Evolutionary conservation across 2,888 invertebrate species (phyloP), one percentile per base, ranked within the genome.

Genomic region (Malacosoma neustria): DNA sequence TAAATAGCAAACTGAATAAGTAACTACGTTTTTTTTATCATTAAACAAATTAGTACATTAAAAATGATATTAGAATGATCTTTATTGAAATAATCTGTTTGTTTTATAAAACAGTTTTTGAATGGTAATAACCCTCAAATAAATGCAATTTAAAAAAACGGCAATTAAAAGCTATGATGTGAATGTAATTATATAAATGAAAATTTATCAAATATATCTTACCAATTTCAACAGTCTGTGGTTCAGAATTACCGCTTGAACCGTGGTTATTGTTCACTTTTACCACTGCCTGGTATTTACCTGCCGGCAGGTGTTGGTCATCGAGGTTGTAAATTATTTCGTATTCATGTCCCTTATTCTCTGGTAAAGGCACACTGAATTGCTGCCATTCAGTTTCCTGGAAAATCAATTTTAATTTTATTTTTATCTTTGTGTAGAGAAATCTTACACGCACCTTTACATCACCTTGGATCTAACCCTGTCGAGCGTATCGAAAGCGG

Each of bases 261-360:
- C 60, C 67, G 43, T 75, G 64, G 1, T 52, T 50, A 42, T 84
- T 84, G 51, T 57, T 63, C 0, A 68, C 84, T 29, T 70, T 70
- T 9, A 81, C 59, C 1, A 58, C 37, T 0, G 62, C 77, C 9
- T 72, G 61, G 50, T 84, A 84, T 1, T 59, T 58, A 0, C 80
- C 81, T 0, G 59, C 45, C 0, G 49, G 48, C 0, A 79, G 13
- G 9, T 57, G 45, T 1, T 56, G 48, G 32, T 65, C 57, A 2
- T 63, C 51, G 0, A 84, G 39, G 0, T 56, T 43, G 36, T 66
- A 67, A 0, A 46, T 46, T 0, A 80, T 34, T 0, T 67, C 61
- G 44, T 77, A 76, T 5, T 57, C 54, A 42, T 70, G 70, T 1
- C 47, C 46, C 0, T 42, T 36, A 0, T 33, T 40, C 1, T 54